Conservation (phyloP, 2,113 vertebrate species). For the Sprattus sprattus region DNA sequence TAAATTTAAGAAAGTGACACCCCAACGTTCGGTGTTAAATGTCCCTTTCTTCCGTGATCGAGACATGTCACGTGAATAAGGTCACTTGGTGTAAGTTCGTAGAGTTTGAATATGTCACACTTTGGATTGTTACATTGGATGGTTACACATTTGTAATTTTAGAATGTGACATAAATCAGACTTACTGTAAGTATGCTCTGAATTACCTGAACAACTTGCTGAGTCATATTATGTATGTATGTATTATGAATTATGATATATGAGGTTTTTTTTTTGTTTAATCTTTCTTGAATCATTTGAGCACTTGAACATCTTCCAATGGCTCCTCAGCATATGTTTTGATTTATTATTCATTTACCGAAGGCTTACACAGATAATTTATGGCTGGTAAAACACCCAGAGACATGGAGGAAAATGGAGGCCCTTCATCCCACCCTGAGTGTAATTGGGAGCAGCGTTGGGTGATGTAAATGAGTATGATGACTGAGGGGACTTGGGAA, state of each 20-base stretch:
- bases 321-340: neutral
- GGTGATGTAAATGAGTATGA: constrained; percentile 57
- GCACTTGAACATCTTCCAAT: neutral
- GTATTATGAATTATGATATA: neutral
- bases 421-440: neutral
- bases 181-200: neutral
- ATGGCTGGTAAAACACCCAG: neutral
- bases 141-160: neutral
- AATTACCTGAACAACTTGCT: neutral
- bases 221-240: neutral
- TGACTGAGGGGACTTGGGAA: constrained; percentile 27
- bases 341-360: neutral
- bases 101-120: neutral
- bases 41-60: neutral
- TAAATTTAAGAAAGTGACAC: neutral
- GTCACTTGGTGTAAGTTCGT: neutral
- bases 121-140: too few relatives aligned
- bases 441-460: constrained; percentile 20
- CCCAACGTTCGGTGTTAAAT: neutral
- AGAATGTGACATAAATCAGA: neutral
- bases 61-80: neutral
- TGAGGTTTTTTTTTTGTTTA: neutral
- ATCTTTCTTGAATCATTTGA: neutral
- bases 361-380: neutral
- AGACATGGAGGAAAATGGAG: neutral